Conservation (phyloP, 1,140 invertebrate genomes). For the Calephelis virginiensis region DNA sequence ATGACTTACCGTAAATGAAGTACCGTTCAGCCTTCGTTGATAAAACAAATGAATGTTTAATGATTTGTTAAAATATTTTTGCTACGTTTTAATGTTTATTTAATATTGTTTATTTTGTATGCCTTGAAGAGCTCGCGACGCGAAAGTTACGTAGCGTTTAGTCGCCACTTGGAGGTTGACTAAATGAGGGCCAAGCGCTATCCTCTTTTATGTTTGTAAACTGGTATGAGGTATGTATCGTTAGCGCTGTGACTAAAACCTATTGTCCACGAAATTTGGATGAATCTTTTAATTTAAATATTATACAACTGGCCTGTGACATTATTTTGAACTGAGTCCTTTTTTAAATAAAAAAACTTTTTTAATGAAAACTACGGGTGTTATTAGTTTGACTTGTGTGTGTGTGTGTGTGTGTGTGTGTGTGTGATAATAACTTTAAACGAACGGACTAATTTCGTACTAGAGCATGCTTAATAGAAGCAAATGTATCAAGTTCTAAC, state of each 20-base stretch:
- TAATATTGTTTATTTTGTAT: background rate
- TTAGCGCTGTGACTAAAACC: conserved; percentile 40
- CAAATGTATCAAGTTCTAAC: no score
- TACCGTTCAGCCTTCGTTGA: no score
- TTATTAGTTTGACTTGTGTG: no score
- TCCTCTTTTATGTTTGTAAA: conserved; percentile 73
- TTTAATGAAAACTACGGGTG: no score
- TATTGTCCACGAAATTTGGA: background rate
- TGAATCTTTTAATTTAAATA: background rate
- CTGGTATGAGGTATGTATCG: conserved; percentile 52
- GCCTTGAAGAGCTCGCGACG: conserved; percentile 18
- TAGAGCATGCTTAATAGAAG: no score
- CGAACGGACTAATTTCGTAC: no score
- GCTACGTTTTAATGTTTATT: background rate
- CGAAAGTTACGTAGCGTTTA: conserved; percentile 40
- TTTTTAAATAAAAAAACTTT: no score
- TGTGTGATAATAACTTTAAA: no score
- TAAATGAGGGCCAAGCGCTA: conserved; percentile 61
- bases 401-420: no score
- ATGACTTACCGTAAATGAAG: conserved; percentile 29
- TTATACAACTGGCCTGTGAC: background rate
- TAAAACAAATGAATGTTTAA: background rate
- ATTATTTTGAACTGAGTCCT: background rate
- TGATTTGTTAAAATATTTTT: background rate
- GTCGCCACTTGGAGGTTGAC: conserved; percentile 48